A percentile compares a stretch with the other conserved stretches of the same genome.
Evolutionary conservation across 1,140 invertebrate species (phyloP).

Genomic region (Atta cephalotes): DNA sequence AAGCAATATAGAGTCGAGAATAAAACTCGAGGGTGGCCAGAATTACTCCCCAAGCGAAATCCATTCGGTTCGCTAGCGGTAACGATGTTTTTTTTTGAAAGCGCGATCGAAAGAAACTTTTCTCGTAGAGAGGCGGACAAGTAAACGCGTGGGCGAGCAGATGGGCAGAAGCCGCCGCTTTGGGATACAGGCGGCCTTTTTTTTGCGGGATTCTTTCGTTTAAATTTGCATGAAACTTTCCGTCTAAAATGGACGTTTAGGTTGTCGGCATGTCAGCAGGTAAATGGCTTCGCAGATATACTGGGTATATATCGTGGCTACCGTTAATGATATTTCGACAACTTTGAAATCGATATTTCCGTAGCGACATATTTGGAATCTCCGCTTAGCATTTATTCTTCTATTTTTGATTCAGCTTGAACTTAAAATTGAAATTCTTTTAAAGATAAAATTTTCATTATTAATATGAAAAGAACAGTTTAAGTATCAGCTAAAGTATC

Average conservation of each 20-base stretch:
- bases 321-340: constrained; percentile 8
- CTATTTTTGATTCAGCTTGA: background rate
- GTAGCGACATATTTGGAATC: background rate
- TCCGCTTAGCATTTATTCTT: background rate
- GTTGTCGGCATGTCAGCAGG: constrained; percentile 32
- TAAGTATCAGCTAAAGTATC: no score
- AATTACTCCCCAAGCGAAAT: constrained; percentile 73
- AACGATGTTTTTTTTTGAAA: constrained; percentile 58
- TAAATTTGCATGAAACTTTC: constrained; percentile 60
- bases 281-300: constrained; percentile 30
- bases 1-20: constrained; percentile 20
- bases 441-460: background rate
- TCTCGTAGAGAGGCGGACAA: constrained; percentile 44
- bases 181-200: constrained; percentile 23
- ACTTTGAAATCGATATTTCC: constrained; percentile 16
- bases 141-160: constrained; percentile 42
- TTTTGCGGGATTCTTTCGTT: constrained; percentile 31
- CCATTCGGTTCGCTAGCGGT: constrained; percentile 51
- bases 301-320: background rate
- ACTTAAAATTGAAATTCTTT: background rate
- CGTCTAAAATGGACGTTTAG: constrained; percentile 28
- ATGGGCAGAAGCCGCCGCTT: constrained; percentile 45
- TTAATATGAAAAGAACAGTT: no score
- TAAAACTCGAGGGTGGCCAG: constrained; percentile 66
- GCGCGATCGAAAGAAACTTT: constrained; percentile 61